Evolutionary conservation across 37 sponge, comb jelly and placozoan genomes (phyloP), one percentile per base, ranked within the genome.

Genomic region (Halisarca cf. caerulea): DNA sequence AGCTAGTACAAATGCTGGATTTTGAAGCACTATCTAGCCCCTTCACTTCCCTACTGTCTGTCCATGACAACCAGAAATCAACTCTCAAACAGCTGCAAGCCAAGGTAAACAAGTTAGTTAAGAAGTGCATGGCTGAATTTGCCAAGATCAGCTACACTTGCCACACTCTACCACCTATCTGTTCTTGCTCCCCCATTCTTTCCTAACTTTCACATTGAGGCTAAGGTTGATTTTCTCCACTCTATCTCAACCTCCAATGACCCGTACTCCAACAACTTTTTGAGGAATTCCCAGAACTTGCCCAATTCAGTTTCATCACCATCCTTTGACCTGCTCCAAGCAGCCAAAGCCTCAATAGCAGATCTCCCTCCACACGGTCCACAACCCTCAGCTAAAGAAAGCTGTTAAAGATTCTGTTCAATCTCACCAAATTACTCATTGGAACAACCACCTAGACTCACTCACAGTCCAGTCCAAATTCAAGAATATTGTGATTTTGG

Each of bases 61-160:
- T 8, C 64, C 6, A 28, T 62, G 18, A 23, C 30, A 62, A 20
- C n/a, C 25, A 17, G 41, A 24, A 71, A 36, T 5, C 2, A 5
- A 23, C 77, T 25, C 41, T 74, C 43, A 74, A 74, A 25, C 77
- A 41, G 45, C 25, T 74, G 25, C 77, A 74, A 41, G 21, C 77
- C 45, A 74, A 74, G 71, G 77, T 74, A 7, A 74, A 74, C 25
- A 74, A 74, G 64, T 7, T 62, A 6, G 64, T 62, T 15, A 62
- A 62, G n/a, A 28, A 62, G n/a, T n/a, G n/a, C n/a, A 62, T 28
- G 30, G 64, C 64, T 62, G 6, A 62, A 62, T 6, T 15, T 62
- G 18, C 64, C 64, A 20, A 62, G 30, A 23, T 62, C 64, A 20
- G 64, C 64, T 30, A 62, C 64, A 62, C 30, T 62, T 7, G 64